Conservation (phyloP, 2,888 invertebrate species). For the Anodontia alba region DNA sequence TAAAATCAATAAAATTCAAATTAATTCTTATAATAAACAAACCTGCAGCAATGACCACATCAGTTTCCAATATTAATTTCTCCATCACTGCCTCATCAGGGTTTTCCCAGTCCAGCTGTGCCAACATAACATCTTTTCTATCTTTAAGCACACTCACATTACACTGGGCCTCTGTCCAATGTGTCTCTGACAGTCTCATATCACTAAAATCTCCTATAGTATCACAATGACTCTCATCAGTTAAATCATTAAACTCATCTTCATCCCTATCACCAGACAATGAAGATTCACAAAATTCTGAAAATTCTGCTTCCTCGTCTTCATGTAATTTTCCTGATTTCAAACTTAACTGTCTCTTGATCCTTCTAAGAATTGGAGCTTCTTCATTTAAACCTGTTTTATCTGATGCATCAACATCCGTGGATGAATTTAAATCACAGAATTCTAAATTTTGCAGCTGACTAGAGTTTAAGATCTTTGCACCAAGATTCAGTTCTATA, state of each 20-base stretch:
- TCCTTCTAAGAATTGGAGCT: constrained; percentile 3
- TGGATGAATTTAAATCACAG: neutral
- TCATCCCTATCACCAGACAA: neutral
- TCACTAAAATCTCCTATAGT: constrained; percentile 20
- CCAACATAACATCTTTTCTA: constrained; percentile 17
- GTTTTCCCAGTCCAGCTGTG: constrained; percentile 77
- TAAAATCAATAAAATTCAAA: no score
- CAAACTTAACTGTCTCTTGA: constrained; percentile 9
- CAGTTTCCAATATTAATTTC: constrained; percentile 58
- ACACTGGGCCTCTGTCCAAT: constrained; percentile 59
- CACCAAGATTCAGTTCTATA: constrained; percentile 72
- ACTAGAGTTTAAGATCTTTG: neutral
- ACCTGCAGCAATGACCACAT: constrained; percentile 80
- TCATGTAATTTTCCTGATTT: constrained; percentile 32
- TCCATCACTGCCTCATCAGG: constrained; percentile 53
- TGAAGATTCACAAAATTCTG: neutral
- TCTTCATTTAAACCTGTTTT: neutral
- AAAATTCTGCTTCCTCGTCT: constrained; percentile 33
- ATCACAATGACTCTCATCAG: neutral
- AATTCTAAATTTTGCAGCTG: neutral
- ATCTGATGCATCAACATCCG: neutral
- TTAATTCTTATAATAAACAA: neutral
- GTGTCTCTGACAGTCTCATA: constrained; percentile 52
- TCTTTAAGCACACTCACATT: constrained; percentile 41
- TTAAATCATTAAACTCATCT: neutral